A percentile compares a stretch with the other conserved stretches of the same genome.
Evolutionary conservation across 2,113 vertebrate genomes (phyloP).

Genomic region (Zapus hudsonius): DNA sequence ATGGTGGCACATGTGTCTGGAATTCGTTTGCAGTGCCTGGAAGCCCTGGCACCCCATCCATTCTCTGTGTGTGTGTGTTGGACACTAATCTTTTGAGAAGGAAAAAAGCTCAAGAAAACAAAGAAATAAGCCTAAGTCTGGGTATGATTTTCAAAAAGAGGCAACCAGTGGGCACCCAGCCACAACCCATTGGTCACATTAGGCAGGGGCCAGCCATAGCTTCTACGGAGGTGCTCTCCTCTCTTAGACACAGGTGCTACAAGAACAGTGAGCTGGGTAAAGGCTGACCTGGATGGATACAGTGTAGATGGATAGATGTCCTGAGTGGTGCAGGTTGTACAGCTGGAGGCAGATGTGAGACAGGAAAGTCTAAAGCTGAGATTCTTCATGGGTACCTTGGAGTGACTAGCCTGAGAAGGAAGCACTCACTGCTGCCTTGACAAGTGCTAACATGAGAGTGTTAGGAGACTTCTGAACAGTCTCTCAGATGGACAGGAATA

Average conservation of each 20-base stretch:
- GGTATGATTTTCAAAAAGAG: neutral
- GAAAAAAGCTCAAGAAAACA: neutral
- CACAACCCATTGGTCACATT: neutral
- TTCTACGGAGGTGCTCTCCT: neutral
- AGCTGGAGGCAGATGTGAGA: neutral
- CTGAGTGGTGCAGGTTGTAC: neutral
- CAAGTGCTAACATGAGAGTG: no score
- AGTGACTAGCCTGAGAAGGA: neutral
- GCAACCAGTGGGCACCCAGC: neutral
- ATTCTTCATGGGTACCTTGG: neutral
- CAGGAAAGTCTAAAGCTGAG: neutral
- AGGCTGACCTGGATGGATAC: neutral
- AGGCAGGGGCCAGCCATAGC: neutral
- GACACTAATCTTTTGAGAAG: neutral
- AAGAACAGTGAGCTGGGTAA: neutral
- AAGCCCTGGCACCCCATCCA: no score
- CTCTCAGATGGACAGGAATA: neutral
- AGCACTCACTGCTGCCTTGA: no score
- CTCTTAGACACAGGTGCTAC: neutral
- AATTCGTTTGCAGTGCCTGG: no score
- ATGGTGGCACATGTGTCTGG: no score
- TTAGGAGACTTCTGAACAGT: neutral
- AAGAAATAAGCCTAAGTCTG: no score
- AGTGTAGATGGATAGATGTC: neutral
- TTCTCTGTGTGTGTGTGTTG: no score